Evolutionary conservation across 2,113 vertebrate species (phyloP).

Genomic region (Poeciliopsis prolifica): DNA sequence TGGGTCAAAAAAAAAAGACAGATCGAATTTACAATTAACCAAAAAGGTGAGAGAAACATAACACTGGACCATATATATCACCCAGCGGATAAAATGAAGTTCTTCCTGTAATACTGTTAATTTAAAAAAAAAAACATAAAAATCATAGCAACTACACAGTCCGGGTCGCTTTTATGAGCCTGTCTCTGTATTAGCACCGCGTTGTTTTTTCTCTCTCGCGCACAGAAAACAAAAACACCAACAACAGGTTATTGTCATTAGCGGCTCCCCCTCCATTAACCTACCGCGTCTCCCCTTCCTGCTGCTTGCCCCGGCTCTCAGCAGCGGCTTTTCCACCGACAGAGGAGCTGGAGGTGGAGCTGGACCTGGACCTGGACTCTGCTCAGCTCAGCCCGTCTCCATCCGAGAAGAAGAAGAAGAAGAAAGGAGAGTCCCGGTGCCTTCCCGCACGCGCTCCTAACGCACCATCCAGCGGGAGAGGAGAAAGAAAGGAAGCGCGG

Average conservation of each 20-base stretch:
- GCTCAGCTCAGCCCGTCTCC: slow-evolving; percentile 57
- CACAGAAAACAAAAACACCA: slow-evolving; percentile 27
- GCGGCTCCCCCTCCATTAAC: slow-evolving; percentile 6
- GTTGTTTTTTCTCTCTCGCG: background rate
- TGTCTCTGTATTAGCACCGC: background rate
- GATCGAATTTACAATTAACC: background rate
- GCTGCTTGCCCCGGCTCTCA: background rate
- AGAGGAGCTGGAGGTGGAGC: slow-evolving; percentile 10
- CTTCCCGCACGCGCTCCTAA: slow-evolving; percentile 47
- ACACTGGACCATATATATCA: background rate
- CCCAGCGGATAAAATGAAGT: background rate
- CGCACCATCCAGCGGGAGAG: slow-evolving; percentile 52
- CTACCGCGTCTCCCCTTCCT: background rate
- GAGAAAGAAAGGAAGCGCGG: slow-evolving; percentile 25
- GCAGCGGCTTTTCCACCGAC: background rate
- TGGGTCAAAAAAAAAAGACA: background rate
- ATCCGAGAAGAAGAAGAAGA: slow-evolving; percentile 20
- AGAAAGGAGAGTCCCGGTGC: slow-evolving; percentile 35
- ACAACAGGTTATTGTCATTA: slow-evolving; percentile 75
- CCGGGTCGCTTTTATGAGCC: background rate
- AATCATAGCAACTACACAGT: background rate
- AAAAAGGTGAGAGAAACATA: background rate
- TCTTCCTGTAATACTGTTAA: slow-evolving; percentile 7
- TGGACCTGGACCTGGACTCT: slow-evolving; percentile 30
- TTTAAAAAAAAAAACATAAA: background rate